Evolutionary conservation across 2,888 invertebrate species (phyloP).

Genomic region (Serrognathus titanus): DNA sequence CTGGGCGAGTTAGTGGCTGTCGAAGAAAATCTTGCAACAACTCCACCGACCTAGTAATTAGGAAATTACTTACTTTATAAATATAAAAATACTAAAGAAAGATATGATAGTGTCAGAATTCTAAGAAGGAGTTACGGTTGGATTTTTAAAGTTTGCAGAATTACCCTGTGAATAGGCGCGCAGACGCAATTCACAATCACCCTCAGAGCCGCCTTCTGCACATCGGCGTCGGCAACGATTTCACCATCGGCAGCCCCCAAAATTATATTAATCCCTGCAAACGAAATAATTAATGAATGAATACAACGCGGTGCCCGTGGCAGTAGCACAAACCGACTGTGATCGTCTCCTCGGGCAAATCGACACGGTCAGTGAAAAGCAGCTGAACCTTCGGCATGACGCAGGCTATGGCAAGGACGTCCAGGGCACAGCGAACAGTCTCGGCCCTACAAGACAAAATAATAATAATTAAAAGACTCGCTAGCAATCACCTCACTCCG

Average conservation of each 20-base stretch:
- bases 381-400: slow-evolving; percentile 77
- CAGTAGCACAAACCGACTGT: slow-evolving; percentile 56
- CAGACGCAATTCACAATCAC: slow-evolving; percentile 93
- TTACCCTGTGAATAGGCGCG: slow-evolving; percentile 66
- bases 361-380: slow-evolving; percentile 70
- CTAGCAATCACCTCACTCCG: slow-evolving; percentile 7
- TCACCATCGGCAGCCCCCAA: slow-evolving; percentile 88
- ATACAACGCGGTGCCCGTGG: not conserved
- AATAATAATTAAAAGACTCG: slow-evolving; percentile 31
- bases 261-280: slow-evolving; percentile 67
- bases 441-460: slow-evolving; percentile 59
- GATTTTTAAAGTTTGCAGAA: too few species aligned
- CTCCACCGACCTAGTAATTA: slow-evolving; percentile 50
- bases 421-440: slow-evolving; percentile 76
- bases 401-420: slow-evolving; percentile 87
- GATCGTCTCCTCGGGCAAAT: slow-evolving; percentile 72
- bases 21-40: slow-evolving; percentile 51
- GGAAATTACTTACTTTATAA: not conserved
- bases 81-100: not conserved
- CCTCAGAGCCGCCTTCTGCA: slow-evolving; percentile 85
- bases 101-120: too few species aligned
- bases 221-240: slow-evolving; percentile 85
- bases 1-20: slow-evolving; percentile 50
- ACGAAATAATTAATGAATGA: not conserved
- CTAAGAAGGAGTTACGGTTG: too few species aligned